A percentile compares a stretch with the other conserved stretches of the same genome.
phyloP scores from a whole-genome alignment of 2,797 vertebrate species.

The Sus cebifrons region DNA sequence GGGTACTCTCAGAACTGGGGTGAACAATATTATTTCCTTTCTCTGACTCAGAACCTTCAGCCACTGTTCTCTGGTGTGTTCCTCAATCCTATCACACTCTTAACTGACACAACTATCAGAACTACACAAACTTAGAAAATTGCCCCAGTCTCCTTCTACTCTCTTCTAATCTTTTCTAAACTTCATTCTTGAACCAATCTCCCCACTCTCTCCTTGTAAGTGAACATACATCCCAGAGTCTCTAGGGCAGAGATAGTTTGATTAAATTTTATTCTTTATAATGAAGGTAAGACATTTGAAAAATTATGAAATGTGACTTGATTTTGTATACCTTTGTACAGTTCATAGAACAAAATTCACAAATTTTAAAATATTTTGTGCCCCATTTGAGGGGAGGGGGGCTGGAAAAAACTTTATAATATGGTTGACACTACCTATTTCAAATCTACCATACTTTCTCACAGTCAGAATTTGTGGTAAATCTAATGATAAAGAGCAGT shows the following conservation, averaged over 20 bases:
- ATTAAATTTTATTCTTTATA: constrained; percentile 69
- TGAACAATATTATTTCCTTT: neutral
- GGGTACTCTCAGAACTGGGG: neutral
- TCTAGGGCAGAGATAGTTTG: constrained; percentile 45
- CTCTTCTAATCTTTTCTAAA: neutral
- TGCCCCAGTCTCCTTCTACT: neutral
- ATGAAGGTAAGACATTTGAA: constrained; percentile 34
- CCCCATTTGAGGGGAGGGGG: neutral
- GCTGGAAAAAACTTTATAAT: constrained; percentile 28
- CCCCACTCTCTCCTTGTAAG: constrained; percentile 12
- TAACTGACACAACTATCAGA: constrained; percentile 4
- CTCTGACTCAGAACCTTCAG: neutral
- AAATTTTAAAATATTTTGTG: neutral
- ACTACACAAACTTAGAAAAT: neutral
- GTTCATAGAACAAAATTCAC: constrained; percentile 26
- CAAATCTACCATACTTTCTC: constrained; percentile 36
- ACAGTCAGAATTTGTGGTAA: constrained; percentile 53
- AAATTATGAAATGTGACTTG: constrained; percentile 64
- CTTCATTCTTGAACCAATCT: neutral
- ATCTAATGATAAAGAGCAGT: constrained; percentile 56
- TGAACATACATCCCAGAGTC: constrained; percentile 42
- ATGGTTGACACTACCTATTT: constrained; percentile 50
- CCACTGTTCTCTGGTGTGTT: neutral
- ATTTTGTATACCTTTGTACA: constrained; percentile 61
- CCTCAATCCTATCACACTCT: neutral